Conservation (phyloP, 2,888 invertebrate species). For the Therioaphis trifolii region DNA sequence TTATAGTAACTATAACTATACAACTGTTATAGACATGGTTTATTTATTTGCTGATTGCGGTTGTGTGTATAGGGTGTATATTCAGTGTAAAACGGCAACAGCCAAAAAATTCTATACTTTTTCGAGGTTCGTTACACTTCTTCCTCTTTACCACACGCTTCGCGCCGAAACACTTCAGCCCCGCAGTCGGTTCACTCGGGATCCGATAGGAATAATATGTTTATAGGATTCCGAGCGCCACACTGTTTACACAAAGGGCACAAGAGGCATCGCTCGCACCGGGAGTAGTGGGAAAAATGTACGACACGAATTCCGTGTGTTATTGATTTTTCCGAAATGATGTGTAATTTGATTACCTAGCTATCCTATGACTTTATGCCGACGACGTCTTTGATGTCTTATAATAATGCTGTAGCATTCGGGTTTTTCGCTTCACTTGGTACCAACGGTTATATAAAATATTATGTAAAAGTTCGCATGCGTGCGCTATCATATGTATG, state of each 20-base stretch:
- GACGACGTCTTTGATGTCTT: conserved; percentile 3
- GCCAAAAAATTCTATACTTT: too few species aligned
- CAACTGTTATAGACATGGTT: too few species aligned
- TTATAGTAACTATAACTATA: too few species aligned
- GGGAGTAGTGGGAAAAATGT: not conserved
- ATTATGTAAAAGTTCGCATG: not conserved
- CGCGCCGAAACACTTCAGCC: not conserved
- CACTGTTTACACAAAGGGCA: conserved; percentile 44
- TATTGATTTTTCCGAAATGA: conserved; percentile 41
- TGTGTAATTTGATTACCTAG: conserved; percentile 34
- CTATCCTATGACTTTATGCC: not conserved
- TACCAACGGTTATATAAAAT: not conserved
- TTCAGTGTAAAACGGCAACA: too few species aligned
- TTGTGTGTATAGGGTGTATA: too few species aligned
- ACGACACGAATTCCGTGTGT: not conserved
- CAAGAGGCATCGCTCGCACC: not conserved
- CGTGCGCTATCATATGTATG: not conserved
- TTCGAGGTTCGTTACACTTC: not conserved
- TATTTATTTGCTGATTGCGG: too few species aligned
- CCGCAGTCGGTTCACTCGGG: too few species aligned
- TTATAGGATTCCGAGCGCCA: conserved; percentile 7
- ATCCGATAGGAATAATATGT: not conserved
- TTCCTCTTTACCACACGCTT: not conserved
- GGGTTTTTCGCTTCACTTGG: not conserved
- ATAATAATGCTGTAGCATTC: not conserved